Evolutionary conservation across 2,113 vertebrate species (phyloP), one percentile per base, ranked within the genome.

Genomic region (Hippocampus guttulatus): DNA sequence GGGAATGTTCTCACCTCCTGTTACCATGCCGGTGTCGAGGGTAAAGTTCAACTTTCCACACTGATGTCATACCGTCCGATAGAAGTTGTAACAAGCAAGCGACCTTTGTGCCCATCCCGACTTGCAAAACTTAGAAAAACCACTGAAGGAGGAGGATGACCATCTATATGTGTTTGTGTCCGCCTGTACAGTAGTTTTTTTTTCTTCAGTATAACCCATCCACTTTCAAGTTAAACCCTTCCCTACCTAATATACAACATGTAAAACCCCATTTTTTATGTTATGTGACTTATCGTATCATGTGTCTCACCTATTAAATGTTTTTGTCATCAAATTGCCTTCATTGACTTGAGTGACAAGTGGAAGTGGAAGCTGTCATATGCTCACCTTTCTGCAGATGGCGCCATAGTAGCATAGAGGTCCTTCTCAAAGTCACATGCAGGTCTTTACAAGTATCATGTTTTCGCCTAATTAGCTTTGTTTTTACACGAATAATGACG

Each of bases 381-480:
- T 52, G 62, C 60, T 14, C 49, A 64, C 10, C 43, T 15, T 12
- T 30, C 85, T 88, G 75, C 45, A 89, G 89, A 88, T 90, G 89
- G 88, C 89, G 86, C 80, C 74, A 83, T 76, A 87, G 82, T 61
- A 69, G 77, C 89, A 88, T 33, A 64, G 43, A 79, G 76, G 9
- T 30, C 81, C 33, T 49, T 2, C 70, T 27, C 47, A 33, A 63
- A 61, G 55, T 60, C 70, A 67, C 33, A 55, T 68, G 69, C 30
- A 60, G 15, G 16, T 47, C 45, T 60, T 20, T 47, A 30, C 25
- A 58, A 23, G 33, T 68, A 11, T 77, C 57, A 47, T 18, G 7
- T 5, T 61, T 61, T 33, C 6, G 27, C 15, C 27, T 30, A 9
- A 8, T 18, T 20, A 61, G 16, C 15, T 8, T 60, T 38, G 33